Conservation (phyloP, 2,888 invertebrate genomes). For the Lissocephala sabroskyi region DNA sequence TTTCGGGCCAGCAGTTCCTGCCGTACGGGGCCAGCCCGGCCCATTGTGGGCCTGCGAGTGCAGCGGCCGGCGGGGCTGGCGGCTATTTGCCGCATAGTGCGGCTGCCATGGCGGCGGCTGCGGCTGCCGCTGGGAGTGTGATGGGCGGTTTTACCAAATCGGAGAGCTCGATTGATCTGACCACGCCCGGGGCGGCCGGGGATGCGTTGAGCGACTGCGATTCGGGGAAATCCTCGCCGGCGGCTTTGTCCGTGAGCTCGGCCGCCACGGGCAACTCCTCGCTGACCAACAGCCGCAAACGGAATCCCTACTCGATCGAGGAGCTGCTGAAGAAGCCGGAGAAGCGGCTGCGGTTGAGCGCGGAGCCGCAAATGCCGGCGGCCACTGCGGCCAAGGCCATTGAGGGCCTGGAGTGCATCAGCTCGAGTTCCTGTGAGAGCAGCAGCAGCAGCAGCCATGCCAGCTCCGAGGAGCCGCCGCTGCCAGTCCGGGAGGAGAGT, state of each 20-base stretch:
- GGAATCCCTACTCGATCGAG: slow-evolving; percentile 91
- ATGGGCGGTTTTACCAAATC: slow-evolving; percentile 63
- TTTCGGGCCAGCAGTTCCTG: slow-evolving; percentile 51
- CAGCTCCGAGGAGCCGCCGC: slow-evolving; percentile 11
- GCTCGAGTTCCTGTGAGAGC: slow-evolving; percentile 50
- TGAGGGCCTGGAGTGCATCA: slow-evolving; percentile 41
- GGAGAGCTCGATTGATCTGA: slow-evolving; percentile 70
- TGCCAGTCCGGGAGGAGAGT: slow-evolving; percentile 26
- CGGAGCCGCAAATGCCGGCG: slow-evolving; percentile 14
- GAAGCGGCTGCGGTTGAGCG: slow-evolving; percentile 70
- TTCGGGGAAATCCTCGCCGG: slow-evolving; percentile 72
- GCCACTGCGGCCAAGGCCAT: neutral
- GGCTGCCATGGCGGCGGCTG: slow-evolving; percentile 39
- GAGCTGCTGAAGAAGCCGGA: slow-evolving; percentile 87
- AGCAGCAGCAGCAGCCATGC: slow-evolving; percentile 29
- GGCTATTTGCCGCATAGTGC: slow-evolving; percentile 15
- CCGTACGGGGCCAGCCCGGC: slow-evolving; percentile 33
- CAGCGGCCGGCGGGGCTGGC: slow-evolving; percentile 20
- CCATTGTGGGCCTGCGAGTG: slow-evolving; percentile 43
- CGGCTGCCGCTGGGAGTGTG: slow-evolving; percentile 12
- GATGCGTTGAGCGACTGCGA: slow-evolving; percentile 71
- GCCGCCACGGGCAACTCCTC: slow-evolving; percentile 7
- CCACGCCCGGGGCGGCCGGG: slow-evolving; percentile 51
- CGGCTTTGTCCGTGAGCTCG: slow-evolving; percentile 43
- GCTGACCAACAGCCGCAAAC: slow-evolving; percentile 71